Evolutionary conservation across 2,113 vertebrate species (phyloP), one percentile per base, ranked within the genome.

Genomic region (Trachemys scripta): DNA sequence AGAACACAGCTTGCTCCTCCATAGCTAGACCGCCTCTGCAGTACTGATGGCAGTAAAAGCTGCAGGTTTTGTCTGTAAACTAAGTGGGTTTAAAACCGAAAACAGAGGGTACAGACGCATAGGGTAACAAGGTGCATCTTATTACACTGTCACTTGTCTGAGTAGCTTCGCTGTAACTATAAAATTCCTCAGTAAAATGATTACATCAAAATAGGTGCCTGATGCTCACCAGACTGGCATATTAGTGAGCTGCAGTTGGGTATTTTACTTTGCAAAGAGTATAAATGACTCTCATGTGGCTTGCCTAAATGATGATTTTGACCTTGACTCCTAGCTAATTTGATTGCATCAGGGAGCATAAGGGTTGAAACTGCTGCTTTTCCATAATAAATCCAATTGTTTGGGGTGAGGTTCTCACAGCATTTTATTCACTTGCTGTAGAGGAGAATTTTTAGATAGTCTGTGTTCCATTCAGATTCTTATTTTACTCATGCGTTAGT

Each of bases 1-100:
- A 13, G 81, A 81, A 95, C 92, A 42, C 95, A 88, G 94, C 49
- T 72, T 17, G 84, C 62, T 56, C 29, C 27, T 17, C 59, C 53
- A 5, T 38, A 89, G 94, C 93, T 93, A 9, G 24, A 27, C 89
- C 49, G 84, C 93, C 90, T 87, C 94, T 86, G 87, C 87, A 79
- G n/a, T 65, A 78, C 95, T 95, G 27, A 94, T 47, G 91, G 82
- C 90, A 42, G 54, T 25, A 19, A 65, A 50, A 90, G 38, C 76
- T 19, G 3, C 65, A 91, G 65, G 69, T 81, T 72, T 72, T 91
- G 79, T 78, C 57, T 72, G 80, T 53, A 93, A 95, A 69, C 88
- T 93, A 85, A 85, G 80, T 87, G 82, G 49, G 38, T 76, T 11
- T 82, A 86, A 19, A 62, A 92, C 42, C 62, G 83, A 72, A 84